Percentiles rank a stretch among this genome's conserved stretches.
Conservation (phyloP, 2,113 vertebrate genomes). For the Hylia prasina region DNA sequence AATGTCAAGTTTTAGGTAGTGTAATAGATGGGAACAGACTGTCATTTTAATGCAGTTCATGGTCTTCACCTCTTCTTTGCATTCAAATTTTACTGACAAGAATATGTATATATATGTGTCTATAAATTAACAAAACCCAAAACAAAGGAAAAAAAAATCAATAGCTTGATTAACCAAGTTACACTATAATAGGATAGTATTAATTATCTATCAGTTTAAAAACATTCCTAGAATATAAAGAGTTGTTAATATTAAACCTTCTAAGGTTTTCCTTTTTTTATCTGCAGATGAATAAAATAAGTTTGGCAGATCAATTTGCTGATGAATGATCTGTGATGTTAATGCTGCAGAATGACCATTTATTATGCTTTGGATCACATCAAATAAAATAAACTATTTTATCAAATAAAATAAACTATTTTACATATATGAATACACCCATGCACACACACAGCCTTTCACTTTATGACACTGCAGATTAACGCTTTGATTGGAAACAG, state of each 20-base stretch:
- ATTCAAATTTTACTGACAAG: neutral
- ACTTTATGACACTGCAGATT: neutral
- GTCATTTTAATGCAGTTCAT: neutral
- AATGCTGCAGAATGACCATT: neutral
- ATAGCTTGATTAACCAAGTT: neutral
- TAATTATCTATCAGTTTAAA: neutral
- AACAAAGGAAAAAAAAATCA: neutral
- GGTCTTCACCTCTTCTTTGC: neutral
- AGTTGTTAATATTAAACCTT: neutral
- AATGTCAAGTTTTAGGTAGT: neutral
- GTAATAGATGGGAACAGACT: neutral
- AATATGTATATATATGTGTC: neutral
- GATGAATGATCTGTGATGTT: neutral
- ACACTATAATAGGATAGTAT: neutral
- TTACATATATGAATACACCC: neutral
- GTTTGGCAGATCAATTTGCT: neutral
- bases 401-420: neutral
- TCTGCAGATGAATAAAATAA: neutral
- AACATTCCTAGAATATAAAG: neutral
- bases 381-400: neutral
- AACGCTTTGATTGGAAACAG: neutral
- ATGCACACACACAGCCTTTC: rapidly evolving
- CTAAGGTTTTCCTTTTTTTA: neutral
- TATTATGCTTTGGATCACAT: neutral
- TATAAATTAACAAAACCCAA: neutral